phyloP scores from a whole-genome alignment of 2,797 vertebrate species.

The Potorous gilbertii region DNA sequence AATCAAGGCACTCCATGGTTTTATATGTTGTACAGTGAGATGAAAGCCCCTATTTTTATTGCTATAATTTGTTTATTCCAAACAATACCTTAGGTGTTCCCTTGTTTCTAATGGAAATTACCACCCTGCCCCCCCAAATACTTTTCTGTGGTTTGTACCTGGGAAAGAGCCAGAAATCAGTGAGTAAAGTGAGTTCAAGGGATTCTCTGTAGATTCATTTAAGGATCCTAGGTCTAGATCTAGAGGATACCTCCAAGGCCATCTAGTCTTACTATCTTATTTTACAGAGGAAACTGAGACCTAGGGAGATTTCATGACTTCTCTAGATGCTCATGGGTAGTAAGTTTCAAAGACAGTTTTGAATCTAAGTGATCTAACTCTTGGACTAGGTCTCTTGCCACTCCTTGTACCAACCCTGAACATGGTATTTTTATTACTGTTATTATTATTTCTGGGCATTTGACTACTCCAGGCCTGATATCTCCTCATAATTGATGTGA shows the following conservation, averaged over 20 bases:
- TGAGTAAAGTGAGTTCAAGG: constrained; percentile 21
- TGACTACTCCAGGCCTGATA: too few relatives aligned
- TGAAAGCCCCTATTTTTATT: neutral
- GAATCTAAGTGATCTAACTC: too few relatives aligned
- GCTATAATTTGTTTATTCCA: neutral
- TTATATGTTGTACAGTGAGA: neutral
- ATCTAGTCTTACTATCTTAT: neutral
- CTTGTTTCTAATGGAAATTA: constrained; percentile 33
- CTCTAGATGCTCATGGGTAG: neutral
- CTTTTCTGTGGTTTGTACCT: constrained; percentile 9
- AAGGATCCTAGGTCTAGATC: neutral
- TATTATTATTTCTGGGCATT: too few relatives aligned
- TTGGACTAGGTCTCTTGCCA: too few relatives aligned
- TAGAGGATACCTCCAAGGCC: neutral
- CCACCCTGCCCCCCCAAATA: too few relatives aligned
- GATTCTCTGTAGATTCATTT: neutral
- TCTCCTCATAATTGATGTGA: too few relatives aligned
- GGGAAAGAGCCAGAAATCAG: constrained; percentile 4
- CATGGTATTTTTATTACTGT: too few relatives aligned
- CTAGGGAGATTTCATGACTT: neutral
- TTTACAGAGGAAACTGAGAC: neutral
- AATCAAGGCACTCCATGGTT: neutral
- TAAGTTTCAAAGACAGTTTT: too few relatives aligned
- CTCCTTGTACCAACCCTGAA: too few relatives aligned
- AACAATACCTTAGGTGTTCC: constrained; percentile 17